Evolutionary conservation across 1,140 invertebrate species (phyloP).

Genomic region (Diprion similis): DNA sequence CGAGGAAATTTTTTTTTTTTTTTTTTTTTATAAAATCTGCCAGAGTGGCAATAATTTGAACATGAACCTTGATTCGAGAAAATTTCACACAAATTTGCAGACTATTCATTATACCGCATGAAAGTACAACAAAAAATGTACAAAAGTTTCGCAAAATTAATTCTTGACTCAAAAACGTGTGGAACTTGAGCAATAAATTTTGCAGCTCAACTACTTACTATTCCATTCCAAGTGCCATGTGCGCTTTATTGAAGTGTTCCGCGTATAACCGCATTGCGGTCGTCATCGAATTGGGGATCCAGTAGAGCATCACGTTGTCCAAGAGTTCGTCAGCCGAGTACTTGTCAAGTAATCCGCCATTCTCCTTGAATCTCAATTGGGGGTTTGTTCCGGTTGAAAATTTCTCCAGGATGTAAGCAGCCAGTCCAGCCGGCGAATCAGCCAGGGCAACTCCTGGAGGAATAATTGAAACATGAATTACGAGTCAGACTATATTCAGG

Average conservation of each 20-base stretch:
- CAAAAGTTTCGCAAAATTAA: too few relatives aligned
- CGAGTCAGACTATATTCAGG: too few relatives aligned
- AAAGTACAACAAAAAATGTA: too few relatives aligned
- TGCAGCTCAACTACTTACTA: slow-evolving; percentile 48
- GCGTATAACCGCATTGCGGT: slow-evolving; percentile 72
- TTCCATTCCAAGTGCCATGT: slow-evolving; percentile 44
- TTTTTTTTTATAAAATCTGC: slow-evolving; percentile 34
- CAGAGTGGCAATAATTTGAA: slow-evolving; percentile 10
- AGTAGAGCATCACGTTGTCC: slow-evolving; percentile 82
- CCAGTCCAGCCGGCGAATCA: slow-evolving; percentile 72
- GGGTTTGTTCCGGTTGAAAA: slow-evolving; percentile 72
- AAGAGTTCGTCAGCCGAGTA: slow-evolving; percentile 70
- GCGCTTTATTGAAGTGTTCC: slow-evolving; percentile 59
- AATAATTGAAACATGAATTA: too few relatives aligned
- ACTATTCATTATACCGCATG: too few relatives aligned
- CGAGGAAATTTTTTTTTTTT: slow-evolving; percentile 25
- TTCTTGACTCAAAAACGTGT: too few relatives aligned
- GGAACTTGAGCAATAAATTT: slow-evolving; percentile 10
- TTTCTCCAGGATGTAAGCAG: slow-evolving; percentile 79
- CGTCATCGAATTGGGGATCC: slow-evolving; percentile 73
- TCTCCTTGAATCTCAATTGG: slow-evolving; percentile 46
- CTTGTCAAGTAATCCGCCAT: slow-evolving; percentile 68
- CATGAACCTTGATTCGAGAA: too few relatives aligned
- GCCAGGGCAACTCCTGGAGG: slow-evolving; percentile 63
- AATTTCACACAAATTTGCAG: too few relatives aligned